A percentile compares a stretch with the other conserved stretches of the same genome.
Evolutionary conservation across 1,140 invertebrate species (phyloP).

Genomic region (Polyergus mexicanus): DNA sequence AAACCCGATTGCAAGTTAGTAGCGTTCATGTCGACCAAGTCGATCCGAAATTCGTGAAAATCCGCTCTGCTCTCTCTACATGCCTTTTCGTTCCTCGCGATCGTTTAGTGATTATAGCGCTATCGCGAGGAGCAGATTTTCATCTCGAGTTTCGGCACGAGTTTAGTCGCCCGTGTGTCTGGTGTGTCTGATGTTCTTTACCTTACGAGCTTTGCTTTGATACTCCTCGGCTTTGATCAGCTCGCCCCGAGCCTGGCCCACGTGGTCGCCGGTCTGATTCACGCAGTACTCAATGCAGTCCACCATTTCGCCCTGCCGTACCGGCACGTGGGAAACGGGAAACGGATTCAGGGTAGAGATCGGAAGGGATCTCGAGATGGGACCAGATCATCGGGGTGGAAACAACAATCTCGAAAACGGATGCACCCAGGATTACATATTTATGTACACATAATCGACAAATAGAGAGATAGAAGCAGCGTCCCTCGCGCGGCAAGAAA

Average conservation of each 20-base stretch:
- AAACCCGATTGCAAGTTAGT: constrained; percentile 14
- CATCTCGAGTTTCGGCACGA: not conserved
- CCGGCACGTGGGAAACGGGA: constrained; percentile 73
- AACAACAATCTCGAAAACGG: constrained; percentile 34
- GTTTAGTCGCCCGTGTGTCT: constrained; percentile 26
- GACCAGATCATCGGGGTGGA: constrained; percentile 30
- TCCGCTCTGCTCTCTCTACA: not conserved
- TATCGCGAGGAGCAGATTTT: not conserved
- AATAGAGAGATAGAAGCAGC: constrained; percentile 56
- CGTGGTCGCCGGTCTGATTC: constrained; percentile 92
- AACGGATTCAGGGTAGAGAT: constrained; percentile 67
- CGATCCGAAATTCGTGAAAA: constrained; percentile 28
- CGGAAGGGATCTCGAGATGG: constrained; percentile 12
- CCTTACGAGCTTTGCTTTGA: constrained; percentile 96
- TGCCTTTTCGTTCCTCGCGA: not conserved
- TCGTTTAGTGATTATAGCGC: not conserved
- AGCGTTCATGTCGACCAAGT: constrained; percentile 17
- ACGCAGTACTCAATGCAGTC: constrained; percentile 97
- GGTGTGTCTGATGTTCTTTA: constrained; percentile 86
- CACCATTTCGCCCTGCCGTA: constrained; percentile 94
- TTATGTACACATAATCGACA: constrained; percentile 39
- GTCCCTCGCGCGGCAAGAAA: constrained; percentile 10
- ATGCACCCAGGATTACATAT: constrained; percentile 56
- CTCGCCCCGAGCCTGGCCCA: constrained; percentile 92
- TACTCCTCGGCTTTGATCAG: constrained; percentile 93